Evolutionary conservation across 23 tunicate genomes (phyloP).

Genomic region (Trididemnum miniatum): DNA sequence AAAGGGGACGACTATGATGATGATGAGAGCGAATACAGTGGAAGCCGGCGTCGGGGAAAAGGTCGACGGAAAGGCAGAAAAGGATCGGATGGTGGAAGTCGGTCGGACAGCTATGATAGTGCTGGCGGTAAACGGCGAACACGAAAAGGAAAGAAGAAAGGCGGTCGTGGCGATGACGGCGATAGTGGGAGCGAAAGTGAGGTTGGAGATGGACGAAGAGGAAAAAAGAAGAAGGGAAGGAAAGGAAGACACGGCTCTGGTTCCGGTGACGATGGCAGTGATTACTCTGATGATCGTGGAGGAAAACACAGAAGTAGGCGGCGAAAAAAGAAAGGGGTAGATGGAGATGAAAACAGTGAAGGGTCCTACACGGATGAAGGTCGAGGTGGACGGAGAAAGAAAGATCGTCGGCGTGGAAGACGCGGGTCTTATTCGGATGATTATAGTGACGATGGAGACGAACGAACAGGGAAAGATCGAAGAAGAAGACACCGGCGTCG

Average conservation of each 20-base stretch:
- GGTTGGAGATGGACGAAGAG: not conserved
- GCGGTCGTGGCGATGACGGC: slow-evolving; percentile 21
- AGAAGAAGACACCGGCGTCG: slow-evolving; percentile 40
- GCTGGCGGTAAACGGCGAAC: slow-evolving; percentile 35
- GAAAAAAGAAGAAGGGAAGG: slow-evolving; percentile 22
- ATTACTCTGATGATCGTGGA: slow-evolving; percentile 20
- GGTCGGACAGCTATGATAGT: slow-evolving; percentile 16
- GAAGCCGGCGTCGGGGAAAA: slow-evolving; percentile 43
- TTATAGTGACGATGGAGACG: slow-evolving; percentile 53
- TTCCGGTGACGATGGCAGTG: not conserved
- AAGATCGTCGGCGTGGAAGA: slow-evolving; percentile 31
- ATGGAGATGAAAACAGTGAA: slow-evolving; percentile 22
- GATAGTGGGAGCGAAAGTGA: slow-evolving; percentile 36
- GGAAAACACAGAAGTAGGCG: not conserved
- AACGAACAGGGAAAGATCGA: slow-evolving; percentile 31
- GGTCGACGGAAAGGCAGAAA: slow-evolving; percentile 42
- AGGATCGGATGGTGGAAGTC: slow-evolving; percentile 24
- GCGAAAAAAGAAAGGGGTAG: slow-evolving; percentile 16
- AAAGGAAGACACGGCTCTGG: slow-evolving; percentile 21
- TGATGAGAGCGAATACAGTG: slow-evolving; percentile 27
- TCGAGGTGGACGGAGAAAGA: slow-evolving; percentile 28
- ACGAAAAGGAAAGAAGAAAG: slow-evolving; percentile 18
- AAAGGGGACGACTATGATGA: slow-evolving; percentile 31
- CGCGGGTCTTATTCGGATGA: slow-evolving; percentile 38
- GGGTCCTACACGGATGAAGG: slow-evolving; percentile 33